Evolutionary conservation across 2,888 invertebrate genomes (phyloP), one percentile per base, ranked within the genome.

Genomic region (Augiades crinisus): DNA sequence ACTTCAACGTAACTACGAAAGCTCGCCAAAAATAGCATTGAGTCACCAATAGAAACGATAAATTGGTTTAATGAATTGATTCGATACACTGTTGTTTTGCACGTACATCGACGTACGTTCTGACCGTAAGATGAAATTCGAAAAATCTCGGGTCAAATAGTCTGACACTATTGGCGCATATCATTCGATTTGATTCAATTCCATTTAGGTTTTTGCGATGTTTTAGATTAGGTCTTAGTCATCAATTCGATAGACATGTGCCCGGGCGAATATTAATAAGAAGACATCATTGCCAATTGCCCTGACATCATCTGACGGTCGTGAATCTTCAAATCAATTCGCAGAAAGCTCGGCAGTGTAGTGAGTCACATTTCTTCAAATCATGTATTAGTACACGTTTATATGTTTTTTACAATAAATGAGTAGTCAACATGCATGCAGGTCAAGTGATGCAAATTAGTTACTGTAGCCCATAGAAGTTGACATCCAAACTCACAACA

Each of bases 1-100:
- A n/a, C n/a, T n/a, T n/a, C n/a, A n/a, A n/a, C n/a, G n/a, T n/a
- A n/a, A 37, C 10, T 27, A 21, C 55, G 47, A 56, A 59, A 56
- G 50, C 50, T 43, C 36, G 38, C 51, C 57, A 53, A 55, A 60
- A 68, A 71, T 68, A 70, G 62, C 38, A 22, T 49, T 78, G 81
- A 81, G 59, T 81, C 79, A 78, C 52, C 56, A 60, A 57, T 58
- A 61, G 56, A 30, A 55, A 58, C 57, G 62, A 63, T 71, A 75
- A 60, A 82, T 76, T 81, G 75, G 59, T 62, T 69, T 69, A 81
- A 78, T 80, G 64, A 76, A 74, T 77, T 69, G 69, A 68, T 71
- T 67, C 62, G 62, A 65, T 61, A 64, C 59, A 56, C 57, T 63
- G 56, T 57, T 57, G 62, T 63, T 61, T 30, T 47, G 30, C n/a